These are phyloP conservation scores for Encarsia formosa DNA, from an alignment of 2,888 invertebrate genomes.

Conservation along the genomic window DNA sequence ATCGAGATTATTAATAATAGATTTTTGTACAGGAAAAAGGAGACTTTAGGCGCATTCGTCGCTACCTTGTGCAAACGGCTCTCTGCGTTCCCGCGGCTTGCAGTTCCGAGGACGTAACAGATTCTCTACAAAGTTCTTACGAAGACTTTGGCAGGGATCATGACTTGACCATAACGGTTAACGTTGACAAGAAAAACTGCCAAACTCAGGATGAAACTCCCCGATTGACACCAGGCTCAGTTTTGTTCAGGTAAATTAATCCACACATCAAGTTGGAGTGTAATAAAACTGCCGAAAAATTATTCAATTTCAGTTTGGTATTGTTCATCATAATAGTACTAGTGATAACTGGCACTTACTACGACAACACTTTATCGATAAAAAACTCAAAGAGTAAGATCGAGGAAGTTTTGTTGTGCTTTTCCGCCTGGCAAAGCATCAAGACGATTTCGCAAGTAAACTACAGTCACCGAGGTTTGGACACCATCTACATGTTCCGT, in stretches of 20 bases:
- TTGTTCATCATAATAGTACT: conserved; percentile 21
- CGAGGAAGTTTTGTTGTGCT: conserved; percentile 35
- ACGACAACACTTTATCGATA: not conserved
- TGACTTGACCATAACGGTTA: conserved; percentile 29
- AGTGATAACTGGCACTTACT: not conserved
- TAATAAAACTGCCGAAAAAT: not conserved
- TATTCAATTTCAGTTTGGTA: conserved; percentile 22
- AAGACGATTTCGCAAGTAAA: conserved; percentile 30
- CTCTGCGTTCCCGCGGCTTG: conserved; percentile 63
- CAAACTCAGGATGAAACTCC: conserved; percentile 23
- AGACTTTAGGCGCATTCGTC: conserved; percentile 34
- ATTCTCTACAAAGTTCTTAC: conserved; percentile 52
- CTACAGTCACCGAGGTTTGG: conserved; percentile 35
- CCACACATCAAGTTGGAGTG: not conserved
- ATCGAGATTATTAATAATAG: too few relatives aligned
- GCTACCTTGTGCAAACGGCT: conserved; percentile 48
- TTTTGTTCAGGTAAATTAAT: not conserved
- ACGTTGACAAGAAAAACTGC: conserved; percentile 31
- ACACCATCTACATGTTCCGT: conserved; percentile 35
- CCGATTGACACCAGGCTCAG: not conserved
- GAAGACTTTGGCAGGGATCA: conserved; percentile 42
- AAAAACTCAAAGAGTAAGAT: not conserved
- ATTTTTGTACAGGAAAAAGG: conserved; percentile 36
- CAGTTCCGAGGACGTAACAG: conserved; percentile 56
- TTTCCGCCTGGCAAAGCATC: conserved; percentile 37